Evolutionary conservation across 2,113 vertebrate species (phyloP).

Genomic region (Anarrhichthys ocellatus): DNA sequence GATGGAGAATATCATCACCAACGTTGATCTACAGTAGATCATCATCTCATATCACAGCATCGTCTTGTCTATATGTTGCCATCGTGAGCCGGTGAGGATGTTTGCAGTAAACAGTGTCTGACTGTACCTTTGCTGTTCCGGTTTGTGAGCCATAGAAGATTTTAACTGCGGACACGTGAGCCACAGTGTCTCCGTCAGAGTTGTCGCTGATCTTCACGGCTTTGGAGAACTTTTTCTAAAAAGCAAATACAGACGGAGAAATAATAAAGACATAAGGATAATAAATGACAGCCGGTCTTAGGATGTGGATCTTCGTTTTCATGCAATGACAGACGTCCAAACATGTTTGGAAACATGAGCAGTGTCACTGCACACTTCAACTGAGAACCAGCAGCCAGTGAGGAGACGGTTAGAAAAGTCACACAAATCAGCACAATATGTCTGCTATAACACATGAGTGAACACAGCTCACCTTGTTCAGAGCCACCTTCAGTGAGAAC

Average conservation of each 20-base stretch:
- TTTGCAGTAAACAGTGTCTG: not conserved
- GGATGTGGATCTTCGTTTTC: not conserved
- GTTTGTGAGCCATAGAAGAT: conserved; percentile 95
- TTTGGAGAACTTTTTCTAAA: conserved; percentile 59
- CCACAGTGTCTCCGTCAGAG: conserved; percentile 45
- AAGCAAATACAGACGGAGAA: not conserved
- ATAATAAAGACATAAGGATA: not conserved
- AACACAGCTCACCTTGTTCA: conserved; percentile 79
- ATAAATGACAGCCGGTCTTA: not conserved
- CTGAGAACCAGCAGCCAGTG: not conserved
- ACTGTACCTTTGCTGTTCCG: conserved; percentile 91
- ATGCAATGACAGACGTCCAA: not conserved
- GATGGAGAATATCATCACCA: not conserved
- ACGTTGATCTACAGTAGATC: not conserved
- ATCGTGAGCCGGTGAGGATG: not conserved
- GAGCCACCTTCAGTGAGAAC: conserved; percentile 82
- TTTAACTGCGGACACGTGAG: conserved; percentile 86
- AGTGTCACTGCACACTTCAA: not conserved
- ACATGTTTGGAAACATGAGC: not conserved
- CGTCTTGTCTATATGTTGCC: not conserved
- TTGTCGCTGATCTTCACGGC: conserved; percentile 44
- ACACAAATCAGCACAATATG: not conserved
- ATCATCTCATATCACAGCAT: not conserved
- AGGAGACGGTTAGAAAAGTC: not conserved
- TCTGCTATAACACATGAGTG: not conserved